Conservation (phyloP, 2,888 invertebrate genomes). For the Ditula angustiorana region DNA sequence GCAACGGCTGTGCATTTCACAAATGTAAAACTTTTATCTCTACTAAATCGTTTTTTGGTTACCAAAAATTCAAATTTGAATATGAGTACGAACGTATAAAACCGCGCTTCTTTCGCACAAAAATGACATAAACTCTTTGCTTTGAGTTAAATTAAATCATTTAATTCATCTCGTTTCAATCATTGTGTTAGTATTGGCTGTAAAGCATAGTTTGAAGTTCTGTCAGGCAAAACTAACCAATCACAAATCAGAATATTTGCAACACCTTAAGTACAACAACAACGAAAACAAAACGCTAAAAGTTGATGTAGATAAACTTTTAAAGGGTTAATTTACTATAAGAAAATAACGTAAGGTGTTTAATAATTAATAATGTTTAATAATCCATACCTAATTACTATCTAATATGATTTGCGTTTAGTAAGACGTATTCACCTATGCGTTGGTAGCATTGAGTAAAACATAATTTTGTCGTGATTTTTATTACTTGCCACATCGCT, state of each 20-base stretch:
- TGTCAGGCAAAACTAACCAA: background rate
- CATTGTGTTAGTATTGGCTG: background rate
- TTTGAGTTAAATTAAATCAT: conserved; percentile 2
- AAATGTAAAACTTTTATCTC: conserved; percentile 17
- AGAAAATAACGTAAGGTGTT: too few species aligned
- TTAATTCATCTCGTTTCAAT: background rate
- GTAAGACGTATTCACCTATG: background rate
- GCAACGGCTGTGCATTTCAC: background rate
- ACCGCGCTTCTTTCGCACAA: conserved; percentile 71
- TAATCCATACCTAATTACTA: too few species aligned
- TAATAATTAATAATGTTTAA: too few species aligned
- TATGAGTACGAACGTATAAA: conserved; percentile 51
- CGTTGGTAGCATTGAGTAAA: background rate
- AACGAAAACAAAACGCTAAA: background rate
- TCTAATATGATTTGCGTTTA: too few species aligned
- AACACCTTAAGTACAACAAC: too few species aligned
- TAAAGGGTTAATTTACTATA: background rate
- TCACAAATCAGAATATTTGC: too few species aligned
- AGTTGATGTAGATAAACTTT: background rate
- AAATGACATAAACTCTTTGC: conserved; percentile 42
- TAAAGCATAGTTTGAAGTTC: background rate
- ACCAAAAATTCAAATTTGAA: conserved; percentile 60
- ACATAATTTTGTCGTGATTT: background rate
- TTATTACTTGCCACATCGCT: too few species aligned
- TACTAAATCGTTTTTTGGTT: conserved; percentile 34